These are phyloP conservation scores for Alcedo quadribrachys DNA, from an alignment of 2,797 vertebrate species.

Conservation along the genomic window DNA sequence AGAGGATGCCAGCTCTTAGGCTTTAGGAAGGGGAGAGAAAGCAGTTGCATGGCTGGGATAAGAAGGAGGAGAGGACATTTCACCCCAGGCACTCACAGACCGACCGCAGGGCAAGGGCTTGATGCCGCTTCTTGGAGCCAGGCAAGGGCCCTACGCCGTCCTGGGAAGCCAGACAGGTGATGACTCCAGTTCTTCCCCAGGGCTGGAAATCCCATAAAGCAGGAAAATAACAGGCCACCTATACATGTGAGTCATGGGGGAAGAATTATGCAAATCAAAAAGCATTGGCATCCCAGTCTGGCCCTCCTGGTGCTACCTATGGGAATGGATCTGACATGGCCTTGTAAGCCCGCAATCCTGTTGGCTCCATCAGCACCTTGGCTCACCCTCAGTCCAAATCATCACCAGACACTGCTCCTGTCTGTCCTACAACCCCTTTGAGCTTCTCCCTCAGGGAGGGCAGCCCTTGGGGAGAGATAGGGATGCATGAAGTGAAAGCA, in stretches of 20 bases:
- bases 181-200: neutral
- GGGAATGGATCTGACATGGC: neutral
- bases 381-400: neutral
- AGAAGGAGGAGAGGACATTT: neutral
- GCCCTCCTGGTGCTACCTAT: neutral
- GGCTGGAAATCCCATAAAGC: neutral
- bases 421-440: neutral
- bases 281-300: neutral
- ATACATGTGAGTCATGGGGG: neutral
- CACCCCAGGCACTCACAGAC: neutral
- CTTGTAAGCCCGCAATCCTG: accelerated
- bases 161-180: neutral
- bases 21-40: neutral
- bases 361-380: neutral
- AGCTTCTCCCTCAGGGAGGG: neutral
- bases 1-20: neutral
- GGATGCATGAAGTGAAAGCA: accelerated
- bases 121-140: accelerated
- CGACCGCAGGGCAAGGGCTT: accelerated
- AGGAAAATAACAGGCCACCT: constrained; percentile 16
- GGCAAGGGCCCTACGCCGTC: neutral
- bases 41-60: neutral
- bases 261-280: constrained; percentile 12
- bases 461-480: neutral
- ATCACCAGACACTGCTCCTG: neutral